phyloP scores from a whole-genome alignment of 2,113 vertebrate species.

The Gnathonemus longibarbis region DNA sequence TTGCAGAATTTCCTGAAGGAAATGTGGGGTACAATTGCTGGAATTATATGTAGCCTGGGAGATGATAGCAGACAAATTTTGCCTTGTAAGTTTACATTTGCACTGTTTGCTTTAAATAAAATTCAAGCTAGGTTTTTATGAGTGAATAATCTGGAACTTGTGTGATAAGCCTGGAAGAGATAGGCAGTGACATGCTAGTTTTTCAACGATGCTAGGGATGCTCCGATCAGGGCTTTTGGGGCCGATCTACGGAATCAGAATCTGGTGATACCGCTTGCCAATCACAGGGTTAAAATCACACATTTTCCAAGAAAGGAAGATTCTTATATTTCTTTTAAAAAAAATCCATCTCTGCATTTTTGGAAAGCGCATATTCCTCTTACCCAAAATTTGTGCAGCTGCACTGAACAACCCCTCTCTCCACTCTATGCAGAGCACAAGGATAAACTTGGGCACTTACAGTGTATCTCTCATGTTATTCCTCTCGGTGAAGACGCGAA shows the following conservation, averaged over 20 bases:
- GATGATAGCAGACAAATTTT: background rate
- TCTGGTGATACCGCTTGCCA: background rate
- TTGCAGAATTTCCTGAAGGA: background rate
- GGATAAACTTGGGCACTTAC: background rate
- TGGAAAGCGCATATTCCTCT: background rate
- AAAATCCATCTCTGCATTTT: background rate
- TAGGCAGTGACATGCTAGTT: background rate
- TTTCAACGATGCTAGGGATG: background rate
- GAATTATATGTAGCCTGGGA: background rate
- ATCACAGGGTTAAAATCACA: background rate
- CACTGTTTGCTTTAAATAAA: background rate
- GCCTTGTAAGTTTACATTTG: background rate
- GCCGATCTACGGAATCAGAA: background rate
- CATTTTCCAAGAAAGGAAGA: background rate
- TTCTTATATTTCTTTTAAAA: background rate
- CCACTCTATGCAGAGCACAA: background rate
- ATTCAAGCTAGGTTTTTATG: background rate
- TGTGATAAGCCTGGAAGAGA: background rate
- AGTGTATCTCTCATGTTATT: background rate
- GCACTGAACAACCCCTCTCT: background rate
- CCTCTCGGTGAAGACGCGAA: background rate
- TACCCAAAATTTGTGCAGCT: background rate
- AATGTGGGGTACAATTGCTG: background rate
- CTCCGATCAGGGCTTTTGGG: background rate
- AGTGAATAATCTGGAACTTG: background rate